Evolutionary conservation across 2,797 vertebrate species (phyloP), one percentile per base, ranked within the genome.

Genomic region (Nyctalus aviator): DNA sequence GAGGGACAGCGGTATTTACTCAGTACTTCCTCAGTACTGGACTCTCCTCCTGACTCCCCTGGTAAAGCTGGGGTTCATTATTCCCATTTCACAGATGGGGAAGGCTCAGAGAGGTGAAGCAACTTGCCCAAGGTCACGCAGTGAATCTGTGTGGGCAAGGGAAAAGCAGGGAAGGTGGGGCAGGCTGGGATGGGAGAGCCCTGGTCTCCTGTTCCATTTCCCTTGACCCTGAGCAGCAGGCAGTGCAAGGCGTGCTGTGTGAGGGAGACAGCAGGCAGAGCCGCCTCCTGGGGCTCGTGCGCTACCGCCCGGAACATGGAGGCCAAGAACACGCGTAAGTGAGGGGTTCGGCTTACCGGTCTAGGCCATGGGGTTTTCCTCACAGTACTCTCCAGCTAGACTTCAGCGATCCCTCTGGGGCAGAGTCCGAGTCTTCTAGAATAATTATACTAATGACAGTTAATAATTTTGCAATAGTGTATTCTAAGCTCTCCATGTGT

Each of bases 221-320:
- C 98, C 98, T 99, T 99, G 98, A 99, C 98, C 6, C 35, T 1
- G n/a, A 11, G 79, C 46, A 8, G 96, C 97, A 99, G 98, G 99
- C 99, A 6, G 99, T 99, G 66, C 99, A 99, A 95, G 99, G 98
- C 68, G 89, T 98, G 64, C 97, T 99, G 85, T 82, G 98, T 1
- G 96, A 95, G 5, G 98, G 98, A n/a, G 81, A 98, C 8, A 89
- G 97, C 8, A 97, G 97, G 89, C 99, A 99, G 95, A 99, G 99
- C 98, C 98, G 99, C 90, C 98, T 99, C 46, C 98, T 99, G 93
- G 99, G 99, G 55, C 98, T 99, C 21, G 99, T 99, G 98, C 97
- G 99, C 94, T 97, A 95, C 78, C 35, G 94, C 35, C 97, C 96
- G 18, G 98, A 99, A 82, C 97, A 98, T 41, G 99, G 99, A 98